Conservation (phyloP, 2,888 invertebrate species). For the Cataglyphis rosenhaueri region DNA sequence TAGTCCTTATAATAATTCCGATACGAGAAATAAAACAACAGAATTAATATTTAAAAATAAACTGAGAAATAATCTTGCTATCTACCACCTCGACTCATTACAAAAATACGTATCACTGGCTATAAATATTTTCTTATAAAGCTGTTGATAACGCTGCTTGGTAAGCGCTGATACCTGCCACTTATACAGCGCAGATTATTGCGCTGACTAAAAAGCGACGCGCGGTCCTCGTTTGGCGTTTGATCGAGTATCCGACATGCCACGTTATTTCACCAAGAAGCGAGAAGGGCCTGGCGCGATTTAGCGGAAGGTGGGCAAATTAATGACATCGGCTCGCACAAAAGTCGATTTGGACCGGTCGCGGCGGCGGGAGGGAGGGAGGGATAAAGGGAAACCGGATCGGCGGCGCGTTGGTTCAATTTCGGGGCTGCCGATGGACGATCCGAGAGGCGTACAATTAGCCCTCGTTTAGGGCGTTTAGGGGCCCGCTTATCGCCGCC, state of each 20-base stretch:
- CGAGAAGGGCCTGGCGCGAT: constrained; percentile 63
- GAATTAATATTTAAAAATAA: not conserved
- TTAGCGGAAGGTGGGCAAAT: constrained; percentile 77
- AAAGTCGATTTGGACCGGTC: constrained; percentile 57
- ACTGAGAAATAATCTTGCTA: constrained; percentile 33
- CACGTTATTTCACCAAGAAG: constrained; percentile 37
- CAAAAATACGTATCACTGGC: constrained; percentile 20
- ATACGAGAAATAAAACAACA: not conserved
- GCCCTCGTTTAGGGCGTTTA: constrained; percentile 85
- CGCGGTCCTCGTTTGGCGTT: constrained; percentile 60
- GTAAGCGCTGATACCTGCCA: constrained; percentile 69
- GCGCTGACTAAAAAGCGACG: constrained; percentile 56
- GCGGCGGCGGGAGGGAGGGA: not conserved
- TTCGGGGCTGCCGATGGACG: constrained; percentile 63
- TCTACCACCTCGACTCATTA: constrained; percentile 27
- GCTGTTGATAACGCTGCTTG: constrained; percentile 64
- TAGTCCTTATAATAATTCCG: constrained; percentile 1
- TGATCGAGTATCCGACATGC: constrained; percentile 57
- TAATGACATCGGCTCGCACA: constrained; percentile 78
- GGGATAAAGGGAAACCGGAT: constrained; percentile 31
- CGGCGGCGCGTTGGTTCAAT: constrained; percentile 69
- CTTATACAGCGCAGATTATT: constrained; percentile 69
- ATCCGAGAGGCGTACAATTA: constrained; percentile 79
- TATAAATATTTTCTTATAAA: constrained; percentile 68
- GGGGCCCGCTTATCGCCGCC: constrained; percentile 81